phyloP scores from a whole-genome alignment of 1,140 invertebrate species.

The Oedothorax gibbosus region DNA sequence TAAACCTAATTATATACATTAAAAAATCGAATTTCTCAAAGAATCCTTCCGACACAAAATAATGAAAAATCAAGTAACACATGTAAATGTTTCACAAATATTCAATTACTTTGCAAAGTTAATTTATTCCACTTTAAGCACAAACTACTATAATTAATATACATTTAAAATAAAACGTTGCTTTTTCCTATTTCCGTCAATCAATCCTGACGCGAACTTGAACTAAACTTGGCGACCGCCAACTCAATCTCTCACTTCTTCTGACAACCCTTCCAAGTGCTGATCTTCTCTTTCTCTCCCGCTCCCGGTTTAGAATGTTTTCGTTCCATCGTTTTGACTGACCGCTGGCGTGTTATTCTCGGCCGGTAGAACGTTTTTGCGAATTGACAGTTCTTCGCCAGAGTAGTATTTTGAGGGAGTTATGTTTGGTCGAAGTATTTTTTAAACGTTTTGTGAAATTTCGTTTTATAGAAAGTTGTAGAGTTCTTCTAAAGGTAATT shows the following conservation, averaged over 20 bases:
- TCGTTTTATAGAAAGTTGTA: not conserved
- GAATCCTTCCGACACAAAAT: no score
- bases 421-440: not conserved
- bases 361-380: not conserved
- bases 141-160: no score
- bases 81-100: no score
- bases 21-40: no score
- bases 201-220: not conserved
- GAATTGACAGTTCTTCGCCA: not conserved
- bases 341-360: constrained; percentile 3
- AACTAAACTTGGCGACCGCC: constrained; percentile 29
- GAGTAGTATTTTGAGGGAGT: not conserved
- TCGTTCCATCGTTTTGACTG: constrained; percentile 8
- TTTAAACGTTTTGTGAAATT: not conserved
- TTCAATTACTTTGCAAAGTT: no score
- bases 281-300: constrained; percentile 4
- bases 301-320: constrained; percentile 19
- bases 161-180: no score
- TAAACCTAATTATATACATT: no score
- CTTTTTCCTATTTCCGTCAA: no score
- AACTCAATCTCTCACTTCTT: not conserved
- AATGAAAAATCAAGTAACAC: no score
- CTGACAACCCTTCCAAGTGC: constrained; percentile 6
- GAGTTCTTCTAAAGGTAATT: constrained; percentile 4
- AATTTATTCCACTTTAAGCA: no score